phyloP scores from a whole-genome alignment of 2,797 vertebrate genomes.

The Liparis tanakae region DNA sequence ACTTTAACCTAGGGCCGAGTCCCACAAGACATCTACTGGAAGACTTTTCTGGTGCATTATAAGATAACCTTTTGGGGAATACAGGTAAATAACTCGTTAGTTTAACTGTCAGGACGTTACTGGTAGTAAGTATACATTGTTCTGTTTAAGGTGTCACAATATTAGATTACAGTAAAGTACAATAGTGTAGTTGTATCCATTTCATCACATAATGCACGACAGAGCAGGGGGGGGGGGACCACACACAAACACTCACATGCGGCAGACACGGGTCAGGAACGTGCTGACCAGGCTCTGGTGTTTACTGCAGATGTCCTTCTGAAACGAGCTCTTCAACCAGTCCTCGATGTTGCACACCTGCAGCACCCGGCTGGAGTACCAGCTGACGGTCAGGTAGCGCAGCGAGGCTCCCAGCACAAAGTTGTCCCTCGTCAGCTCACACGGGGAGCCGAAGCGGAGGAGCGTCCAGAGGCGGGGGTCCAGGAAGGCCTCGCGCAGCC shows the following conservation, averaged over 20 bases:
- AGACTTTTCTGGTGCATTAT: background rate
- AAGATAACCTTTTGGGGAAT: background rate
- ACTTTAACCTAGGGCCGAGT: background rate
- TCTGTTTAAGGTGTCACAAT: constrained; percentile 2
- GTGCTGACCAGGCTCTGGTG: constrained; percentile 87
- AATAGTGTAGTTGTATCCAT: background rate
- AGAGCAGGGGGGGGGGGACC: constrained; percentile 24
- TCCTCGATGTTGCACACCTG: constrained; percentile 93
- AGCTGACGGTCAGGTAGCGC: constrained; percentile 88
- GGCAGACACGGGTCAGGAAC: constrained; percentile 84
- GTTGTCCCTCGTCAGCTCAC: constrained; percentile 88
- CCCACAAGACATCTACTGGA: background rate
- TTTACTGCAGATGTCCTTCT: constrained; percentile 90
- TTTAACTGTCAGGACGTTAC: background rate
- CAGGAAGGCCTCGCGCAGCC: constrained; percentile 85
- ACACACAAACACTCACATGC: constrained; percentile 80
- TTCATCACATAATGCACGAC: constrained; percentile 7
- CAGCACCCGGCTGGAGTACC: constrained; percentile 93
- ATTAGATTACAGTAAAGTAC: background rate
- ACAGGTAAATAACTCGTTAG: background rate
- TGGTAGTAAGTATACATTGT: background rate
- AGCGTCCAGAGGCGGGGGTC: constrained; percentile 90
- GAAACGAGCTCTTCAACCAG: constrained; percentile 92
- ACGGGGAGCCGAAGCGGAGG: constrained; percentile 87
- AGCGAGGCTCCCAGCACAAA: constrained; percentile 89